phyloP scores from a whole-genome alignment of 2,113 vertebrate genomes.

The Procavia capensis region DNA sequence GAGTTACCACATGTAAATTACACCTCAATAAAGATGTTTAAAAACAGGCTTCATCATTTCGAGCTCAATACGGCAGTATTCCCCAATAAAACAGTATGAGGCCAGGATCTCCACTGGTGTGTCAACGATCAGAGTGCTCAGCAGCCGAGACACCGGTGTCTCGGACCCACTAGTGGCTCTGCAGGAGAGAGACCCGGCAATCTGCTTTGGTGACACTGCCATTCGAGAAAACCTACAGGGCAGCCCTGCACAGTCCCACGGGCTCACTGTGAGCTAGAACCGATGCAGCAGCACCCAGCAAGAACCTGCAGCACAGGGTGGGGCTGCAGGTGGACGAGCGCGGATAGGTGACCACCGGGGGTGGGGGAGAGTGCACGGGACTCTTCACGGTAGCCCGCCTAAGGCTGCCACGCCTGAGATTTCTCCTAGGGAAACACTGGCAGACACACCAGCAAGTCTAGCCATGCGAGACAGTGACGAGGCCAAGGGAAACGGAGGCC shows the following conservation, averaged over 20 bases:
- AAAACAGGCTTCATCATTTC: background rate
- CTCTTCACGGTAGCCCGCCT: rapidly evolving
- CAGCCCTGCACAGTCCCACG: background rate
- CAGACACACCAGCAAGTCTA: background rate
- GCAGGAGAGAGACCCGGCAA: background rate
- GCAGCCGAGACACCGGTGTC: background rate
- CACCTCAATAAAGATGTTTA: background rate
- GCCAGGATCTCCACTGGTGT: background rate
- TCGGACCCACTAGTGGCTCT: background rate
- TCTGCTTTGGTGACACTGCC: background rate
- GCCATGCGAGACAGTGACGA: background rate
- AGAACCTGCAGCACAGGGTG: rapidly evolving
- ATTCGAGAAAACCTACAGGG: background rate
- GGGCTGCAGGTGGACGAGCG: rapidly evolving
- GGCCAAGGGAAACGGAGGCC: background rate
- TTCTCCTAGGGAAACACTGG: too few relatives aligned
- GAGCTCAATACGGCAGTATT: rapidly evolving
- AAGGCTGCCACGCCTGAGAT: background rate
- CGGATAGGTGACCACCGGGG: rapidly evolving
- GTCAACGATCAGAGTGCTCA: background rate
- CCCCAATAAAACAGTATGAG: rapidly evolving
- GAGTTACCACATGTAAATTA: rapidly evolving
- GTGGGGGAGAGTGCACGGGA: rapidly evolving
- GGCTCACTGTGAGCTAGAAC: too few relatives aligned
- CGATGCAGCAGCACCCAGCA: background rate